A percentile compares a stretch with the other conserved stretches of the same genome.
phyloP scores from a whole-genome alignment of 2,888 invertebrate species.

The Latrodectus hesperus region DNA sequence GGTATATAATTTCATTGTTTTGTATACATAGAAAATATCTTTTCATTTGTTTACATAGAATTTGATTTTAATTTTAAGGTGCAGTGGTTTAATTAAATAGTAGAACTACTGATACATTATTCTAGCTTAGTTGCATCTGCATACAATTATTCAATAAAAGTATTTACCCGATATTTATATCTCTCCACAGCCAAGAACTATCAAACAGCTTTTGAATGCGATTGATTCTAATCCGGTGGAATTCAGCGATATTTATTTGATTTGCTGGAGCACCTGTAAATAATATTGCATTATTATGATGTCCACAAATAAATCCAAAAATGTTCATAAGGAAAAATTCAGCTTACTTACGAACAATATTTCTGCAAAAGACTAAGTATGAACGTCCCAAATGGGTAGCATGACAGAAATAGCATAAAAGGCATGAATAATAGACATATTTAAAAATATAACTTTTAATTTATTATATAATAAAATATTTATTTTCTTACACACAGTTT shows the following conservation, averaged over 20 bases:
- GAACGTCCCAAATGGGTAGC: slow-evolving; percentile 67
- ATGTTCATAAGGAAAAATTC: neutral
- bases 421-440: neutral
- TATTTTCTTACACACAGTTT: too few species aligned
- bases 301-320: too few species aligned
- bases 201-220: slow-evolving; percentile 92
- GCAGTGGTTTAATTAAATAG: too few species aligned
- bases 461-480: neutral
- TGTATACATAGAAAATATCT: too few species aligned
- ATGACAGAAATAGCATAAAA: slow-evolving; percentile 46
- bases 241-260: slow-evolving; percentile 48
- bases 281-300: neutral
- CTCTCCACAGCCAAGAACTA: slow-evolving; percentile 96
- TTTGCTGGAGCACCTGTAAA: slow-evolving; percentile 37
- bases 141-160: too few species aligned
- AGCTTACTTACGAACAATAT: neutral
- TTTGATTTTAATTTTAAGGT: too few species aligned
- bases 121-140: too few species aligned
- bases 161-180: slow-evolving; percentile 84
- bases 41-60: too few species aligned
- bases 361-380: slow-evolving; percentile 68
- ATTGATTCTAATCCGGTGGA: slow-evolving; percentile 81
- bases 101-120: too few species aligned
- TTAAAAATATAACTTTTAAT: too few species aligned
- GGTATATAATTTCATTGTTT: too few species aligned